Base-by-base conservation (phyloP, 2,888 invertebrate genomes). In the Myathropa florea region DNA sequence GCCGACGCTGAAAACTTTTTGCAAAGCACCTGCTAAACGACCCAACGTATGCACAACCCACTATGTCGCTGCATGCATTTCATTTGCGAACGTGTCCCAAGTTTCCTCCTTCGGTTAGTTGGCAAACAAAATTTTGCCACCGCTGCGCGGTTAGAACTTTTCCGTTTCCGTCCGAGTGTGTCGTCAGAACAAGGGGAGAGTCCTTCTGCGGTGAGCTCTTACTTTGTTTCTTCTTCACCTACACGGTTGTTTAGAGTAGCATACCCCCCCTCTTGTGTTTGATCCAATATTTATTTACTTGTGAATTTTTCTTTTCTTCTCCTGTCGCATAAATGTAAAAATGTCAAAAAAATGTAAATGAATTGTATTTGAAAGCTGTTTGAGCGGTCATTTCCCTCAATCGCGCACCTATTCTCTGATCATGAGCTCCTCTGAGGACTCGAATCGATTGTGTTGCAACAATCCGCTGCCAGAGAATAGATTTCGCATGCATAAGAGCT, bases 401-500 rank as follows among this genome's bases (percentile, higher is more conserved):
- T 92, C 93, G 90, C 93, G 92, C 88, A 92, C 93, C 71, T 93
- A 93, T 91, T 93, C 93, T 88, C 91, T 93, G 79, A 92, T 93
- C 89, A 92, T 92, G 92, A 93, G 93, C 89, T 93, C 93, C 89
- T 93, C 93, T 81, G 92, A 92, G 90, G 93, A 93, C 81, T 92
- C 93, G 75, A 91, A 91, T 89, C 91, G 90, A 89, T 90, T 90
- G 68, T 91, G 91, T 89, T 18, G 91, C 89, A 88, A 61, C 71
- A 64, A 84, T 89, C 85, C 88, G 76, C 75, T 86, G 78, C 86
- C 82, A 64, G 88, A 86, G 72, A 68, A 55, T 80, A 83, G 72
- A 64, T 72, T 80, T 71, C 87, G 83, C 28, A 91, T 92, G 90
- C 91, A 90, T 88, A 92, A 92, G 87, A 92, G 91, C 89, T 92